Evolutionary conservation across 1,140 invertebrate species (phyloP), one percentile per base, ranked within the genome.

Genomic region (Melipona quadrifasciata): DNA sequence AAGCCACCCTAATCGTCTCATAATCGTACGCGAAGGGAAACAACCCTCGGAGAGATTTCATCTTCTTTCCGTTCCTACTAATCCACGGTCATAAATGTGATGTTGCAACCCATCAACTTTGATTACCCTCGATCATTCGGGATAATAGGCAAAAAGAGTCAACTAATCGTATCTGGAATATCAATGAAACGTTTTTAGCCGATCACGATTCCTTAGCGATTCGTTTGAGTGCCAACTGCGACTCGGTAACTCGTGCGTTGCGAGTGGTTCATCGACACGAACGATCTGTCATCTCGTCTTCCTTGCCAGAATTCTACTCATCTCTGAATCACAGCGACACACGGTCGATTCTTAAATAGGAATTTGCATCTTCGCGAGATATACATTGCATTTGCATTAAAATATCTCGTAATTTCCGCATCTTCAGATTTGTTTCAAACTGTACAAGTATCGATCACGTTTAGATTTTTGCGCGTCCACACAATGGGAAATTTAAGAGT

Each of bases 81-180:
- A 8, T 51, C 3, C 34, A 58, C 14, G 2, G 21, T 64, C 57
- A 34, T 24, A 47, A 31, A 74, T 27, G 3, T n/a, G 39, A 34
- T n/a, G 51, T n/a, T 71, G 17, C 24, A 27, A 34, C 0, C 21
- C 47, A 39, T 81, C 64, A 81, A 61, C 70, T 57, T 51, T 10
- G 27, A 64, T 74, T 34, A 57, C 21, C 67, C 58, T 31, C 71
- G 55, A 81, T 75, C 80, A 67, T 57, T n/a, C 58, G 19, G 31
- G 64, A 70, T 70, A n/a, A 53, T 74, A 55, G n/a, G 61, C 31
- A 88, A 67, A 87, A 73, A 80, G 87, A 39, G 51, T 83, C 10
- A 39, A 64, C 39, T 83, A 75, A 87, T 79, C 75, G 74, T 21
- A 27, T 53, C 57, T 71, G 10, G 51, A 57, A 53, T 31, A 71